phyloP scores from a whole-genome alignment of 2,888 invertebrate genomes.

The Nemotelus pantherinus region DNA sequence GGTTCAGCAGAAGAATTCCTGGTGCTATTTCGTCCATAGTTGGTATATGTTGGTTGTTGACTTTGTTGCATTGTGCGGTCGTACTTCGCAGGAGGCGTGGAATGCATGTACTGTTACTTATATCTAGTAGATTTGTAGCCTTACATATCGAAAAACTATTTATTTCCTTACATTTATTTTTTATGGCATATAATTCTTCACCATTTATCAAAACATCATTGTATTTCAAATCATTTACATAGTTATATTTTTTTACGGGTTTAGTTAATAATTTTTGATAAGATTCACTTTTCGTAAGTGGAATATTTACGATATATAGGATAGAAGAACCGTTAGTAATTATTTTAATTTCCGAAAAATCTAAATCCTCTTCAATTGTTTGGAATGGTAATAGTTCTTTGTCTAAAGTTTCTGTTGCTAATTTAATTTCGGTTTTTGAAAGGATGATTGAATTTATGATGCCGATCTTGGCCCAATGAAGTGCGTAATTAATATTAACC shows the following conservation, averaged over 20 bases:
- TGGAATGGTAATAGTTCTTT: slow-evolving; percentile 48
- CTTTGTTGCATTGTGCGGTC: slow-evolving; percentile 43
- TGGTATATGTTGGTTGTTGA: slow-evolving; percentile 47
- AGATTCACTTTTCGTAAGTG: slow-evolving; percentile 46
- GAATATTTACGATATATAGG: slow-evolving; percentile 38
- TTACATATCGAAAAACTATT: slow-evolving; percentile 47
- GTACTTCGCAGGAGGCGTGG: slow-evolving; percentile 48
- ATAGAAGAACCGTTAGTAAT: slow-evolving; percentile 48
- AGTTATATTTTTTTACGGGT: neutral
- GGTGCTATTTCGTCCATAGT: slow-evolving; percentile 47
- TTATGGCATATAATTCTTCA: slow-evolving; percentile 42
- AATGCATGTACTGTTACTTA: slow-evolving; percentile 48
- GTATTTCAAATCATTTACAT: slow-evolving; percentile 14
- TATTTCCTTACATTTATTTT: slow-evolving; percentile 39
- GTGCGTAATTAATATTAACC: slow-evolving; percentile 48
- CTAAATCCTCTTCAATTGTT: slow-evolving; percentile 51
- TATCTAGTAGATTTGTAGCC: slow-evolving; percentile 42
- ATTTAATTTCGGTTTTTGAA: slow-evolving; percentile 48
- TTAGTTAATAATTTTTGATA: slow-evolving; percentile 1
- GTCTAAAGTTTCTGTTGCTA: slow-evolving; percentile 47
- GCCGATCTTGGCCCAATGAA: slow-evolving; percentile 51
- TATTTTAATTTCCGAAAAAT: slow-evolving; percentile 52
- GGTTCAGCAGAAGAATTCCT: slow-evolving; percentile 49
- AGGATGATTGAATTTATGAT: slow-evolving; percentile 51
- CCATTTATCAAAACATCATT: slow-evolving; percentile 29